These are phyloP conservation scores for Drosophila phalerata DNA, from an alignment of 2,888 invertebrate genomes.

Conservation along the genomic window DNA sequence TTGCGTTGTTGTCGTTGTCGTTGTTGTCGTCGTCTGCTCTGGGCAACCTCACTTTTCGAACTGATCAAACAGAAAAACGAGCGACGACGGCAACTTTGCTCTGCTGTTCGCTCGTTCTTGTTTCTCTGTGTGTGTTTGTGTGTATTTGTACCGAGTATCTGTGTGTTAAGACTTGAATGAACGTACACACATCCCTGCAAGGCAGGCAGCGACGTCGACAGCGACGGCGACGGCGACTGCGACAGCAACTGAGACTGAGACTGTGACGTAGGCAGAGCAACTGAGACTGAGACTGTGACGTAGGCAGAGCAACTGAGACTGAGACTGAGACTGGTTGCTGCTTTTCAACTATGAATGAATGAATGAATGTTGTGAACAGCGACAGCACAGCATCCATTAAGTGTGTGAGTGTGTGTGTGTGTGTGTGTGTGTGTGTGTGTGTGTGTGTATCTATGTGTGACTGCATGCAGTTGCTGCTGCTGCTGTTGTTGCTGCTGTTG, in stretches of 20 bases:
- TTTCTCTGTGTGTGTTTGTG: slow-evolving; percentile 16
- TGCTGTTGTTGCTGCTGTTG: slow-evolving; percentile 21
- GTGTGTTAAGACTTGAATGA: slow-evolving; percentile 62
- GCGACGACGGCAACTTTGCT: slow-evolving; percentile 46
- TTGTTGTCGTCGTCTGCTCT: slow-evolving; percentile 60
- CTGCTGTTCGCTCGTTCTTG: slow-evolving; percentile 1
- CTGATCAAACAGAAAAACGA: slow-evolving; percentile 83
- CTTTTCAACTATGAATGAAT: slow-evolving; percentile 54
- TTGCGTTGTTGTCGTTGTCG: not conserved
- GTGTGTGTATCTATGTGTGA: slow-evolving; percentile 27
- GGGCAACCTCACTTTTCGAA: slow-evolving; percentile 85
- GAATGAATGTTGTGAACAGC: slow-evolving; percentile 59
- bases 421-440: slow-evolving; percentile 26
- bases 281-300: slow-evolving; percentile 31
- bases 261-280: slow-evolving; percentile 37
- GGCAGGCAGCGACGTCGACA: not conserved
- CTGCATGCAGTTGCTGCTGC: slow-evolving; percentile 20
- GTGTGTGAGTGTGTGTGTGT: slow-evolving; percentile 16
- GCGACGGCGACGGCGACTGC: not conserved
- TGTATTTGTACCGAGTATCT: slow-evolving; percentile 47
- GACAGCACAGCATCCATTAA: slow-evolving; percentile 69
- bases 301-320: slow-evolving; percentile 25
- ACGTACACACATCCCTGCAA: slow-evolving; percentile 30
- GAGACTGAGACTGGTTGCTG: slow-evolving; percentile 36
- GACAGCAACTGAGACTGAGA: slow-evolving; percentile 21